Conservation (phyloP, 2,797 vertebrate genomes). For the Valencia hispanica region DNA sequence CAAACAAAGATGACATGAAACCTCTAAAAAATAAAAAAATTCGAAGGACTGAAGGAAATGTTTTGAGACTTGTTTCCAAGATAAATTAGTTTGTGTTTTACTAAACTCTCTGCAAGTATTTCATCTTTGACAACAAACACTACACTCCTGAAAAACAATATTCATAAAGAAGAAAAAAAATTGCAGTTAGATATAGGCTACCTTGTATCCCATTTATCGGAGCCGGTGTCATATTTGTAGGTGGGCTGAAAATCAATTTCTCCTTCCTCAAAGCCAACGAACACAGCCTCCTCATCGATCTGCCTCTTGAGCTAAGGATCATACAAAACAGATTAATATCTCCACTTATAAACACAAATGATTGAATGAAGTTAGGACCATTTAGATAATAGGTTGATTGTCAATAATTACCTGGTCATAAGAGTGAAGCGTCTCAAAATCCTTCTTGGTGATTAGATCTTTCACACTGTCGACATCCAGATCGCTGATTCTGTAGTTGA, state of each 20-base stretch:
- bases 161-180: neutral
- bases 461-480: conserved; percentile 90
- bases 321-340: conserved; percentile 23
- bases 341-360: neutral
- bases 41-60: neutral
- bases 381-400: neutral
- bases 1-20: conserved; percentile 4
- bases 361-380: neutral
- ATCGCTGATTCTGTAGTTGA: conserved; percentile 95
- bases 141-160: neutral
- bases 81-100: neutral
- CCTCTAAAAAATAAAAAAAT: neutral
- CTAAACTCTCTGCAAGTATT: conserved; percentile 5
- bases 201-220: conserved; percentile 96
- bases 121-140: neutral
- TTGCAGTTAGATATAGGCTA: conserved; percentile 67
- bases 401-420: conserved; percentile 88
- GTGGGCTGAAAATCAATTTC: conserved; percentile 95
- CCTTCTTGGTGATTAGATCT: conserved; percentile 87
- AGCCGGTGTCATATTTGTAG: conserved; percentile 95
- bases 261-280: conserved; percentile 92
- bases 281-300: conserved; percentile 88
- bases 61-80: neutral
- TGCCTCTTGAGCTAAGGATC: conserved; percentile 89
- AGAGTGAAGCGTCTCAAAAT: conserved; percentile 85